Evolutionary conservation across 2,888 invertebrate species (phyloP).

Genomic region (Malacosoma neustria): DNA sequence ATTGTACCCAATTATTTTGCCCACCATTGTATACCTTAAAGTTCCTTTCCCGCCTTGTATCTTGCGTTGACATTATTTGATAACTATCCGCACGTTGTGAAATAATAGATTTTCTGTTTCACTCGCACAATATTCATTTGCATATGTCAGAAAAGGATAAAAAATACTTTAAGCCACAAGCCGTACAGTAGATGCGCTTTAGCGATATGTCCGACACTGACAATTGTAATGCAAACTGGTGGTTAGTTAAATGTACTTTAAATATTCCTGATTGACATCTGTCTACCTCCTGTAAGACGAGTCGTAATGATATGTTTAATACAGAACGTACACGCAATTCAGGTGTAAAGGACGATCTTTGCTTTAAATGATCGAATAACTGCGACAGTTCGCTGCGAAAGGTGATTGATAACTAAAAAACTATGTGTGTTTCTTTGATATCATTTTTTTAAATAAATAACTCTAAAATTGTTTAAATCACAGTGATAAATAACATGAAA

Average conservation of each 20-base stretch:
- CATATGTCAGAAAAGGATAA: background rate
- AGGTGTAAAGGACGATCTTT: slow-evolving; percentile 1
- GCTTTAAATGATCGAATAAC: background rate
- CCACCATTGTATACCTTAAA: background rate
- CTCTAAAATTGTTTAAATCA: too few species aligned
- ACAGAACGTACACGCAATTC: slow-evolving; percentile 1
- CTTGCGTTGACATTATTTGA: background rate
- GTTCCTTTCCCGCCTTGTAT: background rate
- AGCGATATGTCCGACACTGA: slow-evolving; percentile 4
- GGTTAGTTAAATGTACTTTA: slow-evolving; percentile 12
- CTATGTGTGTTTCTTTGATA: too few species aligned
- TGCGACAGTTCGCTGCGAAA: background rate
- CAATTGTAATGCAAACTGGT: slow-evolving; percentile 12
- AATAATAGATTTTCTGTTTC: slow-evolving; percentile 2
- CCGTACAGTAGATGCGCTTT: slow-evolving; percentile 1
- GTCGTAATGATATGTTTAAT: slow-evolving; percentile 4
- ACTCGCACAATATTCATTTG: background rate
- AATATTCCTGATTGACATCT: slow-evolving; percentile 12
- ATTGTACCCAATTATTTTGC: background rate
- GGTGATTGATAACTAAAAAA: too few species aligned
- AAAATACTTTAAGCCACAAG: slow-evolving; percentile 1
- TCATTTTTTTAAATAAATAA: too few species aligned
- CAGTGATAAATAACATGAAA: too few species aligned
- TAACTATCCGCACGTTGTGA: slow-evolving; percentile 1
- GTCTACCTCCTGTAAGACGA: slow-evolving; percentile 3